These are phyloP conservation scores for Tolypeutes matacus DNA, from an alignment of 2,797 vertebrate genomes.

Conservation along the genomic window DNA sequence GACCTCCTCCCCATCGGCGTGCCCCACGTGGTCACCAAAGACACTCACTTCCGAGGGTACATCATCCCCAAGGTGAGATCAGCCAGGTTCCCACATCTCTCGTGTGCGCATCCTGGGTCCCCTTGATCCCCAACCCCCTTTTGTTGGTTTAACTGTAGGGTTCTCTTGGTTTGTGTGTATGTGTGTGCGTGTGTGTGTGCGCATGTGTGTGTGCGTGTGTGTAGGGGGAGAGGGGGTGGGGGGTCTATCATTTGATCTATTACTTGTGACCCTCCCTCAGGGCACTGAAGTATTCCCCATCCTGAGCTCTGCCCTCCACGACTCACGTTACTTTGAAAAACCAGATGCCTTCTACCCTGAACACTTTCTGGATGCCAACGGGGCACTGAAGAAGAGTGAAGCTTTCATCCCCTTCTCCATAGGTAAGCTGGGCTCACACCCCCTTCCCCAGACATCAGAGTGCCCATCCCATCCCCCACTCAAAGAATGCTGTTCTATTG, in stretches of 20 bases:
- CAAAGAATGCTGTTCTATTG: background rate
- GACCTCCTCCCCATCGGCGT: background rate
- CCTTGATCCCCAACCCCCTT: background rate
- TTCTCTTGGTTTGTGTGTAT: background rate
- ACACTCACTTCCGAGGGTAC: conserved; percentile 73
- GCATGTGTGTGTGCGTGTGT: background rate
- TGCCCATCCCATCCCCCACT: fast-evolving
- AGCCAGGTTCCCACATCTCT: fast-evolving
- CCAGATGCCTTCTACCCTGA: conserved; percentile 74
- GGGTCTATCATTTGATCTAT: background rate
- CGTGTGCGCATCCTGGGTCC: fast-evolving
- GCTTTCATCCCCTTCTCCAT: conserved; percentile 79
- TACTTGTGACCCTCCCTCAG: conserved; percentile 50
- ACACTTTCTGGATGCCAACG: conserved; percentile 77
- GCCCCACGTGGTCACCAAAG: conserved; percentile 51
- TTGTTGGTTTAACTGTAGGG: background rate
- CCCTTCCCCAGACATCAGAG: background rate
- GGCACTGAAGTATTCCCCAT: conserved; percentile 75
- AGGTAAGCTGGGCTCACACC: conserved; percentile 33
- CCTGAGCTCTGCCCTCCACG: conserved; percentile 77
- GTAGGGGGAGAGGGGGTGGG: background rate
- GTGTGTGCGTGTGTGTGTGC: too few relatives aligned
- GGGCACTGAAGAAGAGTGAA: conserved; percentile 71
- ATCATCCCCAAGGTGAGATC: conserved; percentile 77
- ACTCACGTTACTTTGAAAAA: conserved; percentile 70